Percentiles rank a stretch among this genome's conserved stretches.
These are phyloP conservation scores for Eremophila alpestris DNA, from an alignment of 2,797 vertebrate species.

Conservation along the genomic window DNA sequence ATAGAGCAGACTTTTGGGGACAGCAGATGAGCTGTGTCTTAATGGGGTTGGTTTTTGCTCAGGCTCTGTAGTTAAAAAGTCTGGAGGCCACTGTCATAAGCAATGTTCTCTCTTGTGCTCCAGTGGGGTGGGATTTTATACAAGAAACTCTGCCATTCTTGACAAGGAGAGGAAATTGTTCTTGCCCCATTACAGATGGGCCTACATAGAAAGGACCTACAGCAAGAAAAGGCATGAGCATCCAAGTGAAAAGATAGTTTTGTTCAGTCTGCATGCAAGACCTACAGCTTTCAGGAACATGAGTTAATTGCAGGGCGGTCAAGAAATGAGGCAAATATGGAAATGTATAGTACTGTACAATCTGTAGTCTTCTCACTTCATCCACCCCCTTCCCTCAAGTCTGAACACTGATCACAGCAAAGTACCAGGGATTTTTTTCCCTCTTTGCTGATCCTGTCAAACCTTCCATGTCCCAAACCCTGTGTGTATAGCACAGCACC, in stretches of 20 bases:
- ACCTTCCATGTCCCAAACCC: background rate
- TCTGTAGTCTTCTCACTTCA: constrained; percentile 5
- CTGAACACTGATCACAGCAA: constrained; percentile 39
- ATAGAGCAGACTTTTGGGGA: background rate
- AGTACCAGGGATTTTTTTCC: background rate
- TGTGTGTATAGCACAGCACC: background rate
- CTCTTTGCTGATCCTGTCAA: background rate
- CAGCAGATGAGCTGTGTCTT: background rate
- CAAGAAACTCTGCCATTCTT: background rate
- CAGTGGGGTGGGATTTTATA: background rate
- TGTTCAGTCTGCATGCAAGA: background rate
- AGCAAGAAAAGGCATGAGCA: background rate
- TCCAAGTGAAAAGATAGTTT: background rate
- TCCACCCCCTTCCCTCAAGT: background rate
- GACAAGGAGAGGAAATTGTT: background rate
- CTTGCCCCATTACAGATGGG: background rate
- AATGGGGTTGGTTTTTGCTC: background rate
- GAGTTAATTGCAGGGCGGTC: background rate
- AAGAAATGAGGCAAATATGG: constrained; percentile 19
- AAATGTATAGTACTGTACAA: background rate
- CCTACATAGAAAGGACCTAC: background rate
- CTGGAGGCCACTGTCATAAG: background rate
- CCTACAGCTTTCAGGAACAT: background rate
- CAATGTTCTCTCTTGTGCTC: background rate
- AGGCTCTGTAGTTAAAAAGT: background rate